phyloP scores from a whole-genome alignment of 2,113 vertebrate species.

The Macroglossus sobrinus region DNA sequence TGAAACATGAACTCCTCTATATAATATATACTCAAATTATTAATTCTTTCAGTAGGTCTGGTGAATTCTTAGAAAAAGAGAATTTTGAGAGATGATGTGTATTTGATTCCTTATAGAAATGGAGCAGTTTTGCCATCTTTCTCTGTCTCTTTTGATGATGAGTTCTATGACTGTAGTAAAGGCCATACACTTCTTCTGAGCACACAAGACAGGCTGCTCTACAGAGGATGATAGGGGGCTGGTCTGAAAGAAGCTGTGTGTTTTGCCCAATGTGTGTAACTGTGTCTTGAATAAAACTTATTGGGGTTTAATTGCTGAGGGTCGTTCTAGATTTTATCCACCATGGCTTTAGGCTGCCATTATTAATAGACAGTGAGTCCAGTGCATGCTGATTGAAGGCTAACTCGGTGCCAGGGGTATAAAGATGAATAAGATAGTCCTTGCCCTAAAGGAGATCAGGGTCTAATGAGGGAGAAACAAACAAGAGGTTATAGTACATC shows the following conservation, averaged over 20 bases:
- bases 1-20: not conserved
- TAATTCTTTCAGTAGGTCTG: not conserved
- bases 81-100: not conserved
- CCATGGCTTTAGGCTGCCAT: not conserved
- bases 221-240: not conserved
- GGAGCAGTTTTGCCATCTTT: not conserved
- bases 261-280: not conserved
- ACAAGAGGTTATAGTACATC: not conserved
- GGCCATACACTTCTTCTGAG: not conserved
- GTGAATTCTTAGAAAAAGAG: not conserved
- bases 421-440: not conserved
- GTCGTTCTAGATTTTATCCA: slow-evolving; percentile 17
- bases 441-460: not conserved
- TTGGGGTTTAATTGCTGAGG: not conserved
- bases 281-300: not conserved
- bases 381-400: not conserved
- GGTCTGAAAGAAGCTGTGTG: not conserved
- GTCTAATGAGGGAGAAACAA: not conserved
- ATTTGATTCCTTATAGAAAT: not conserved
- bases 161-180: not conserved
- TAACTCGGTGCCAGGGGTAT: not conserved
- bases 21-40: not conserved
- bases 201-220: not conserved
- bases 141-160: not conserved
- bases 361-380: not conserved